Base-by-base conservation (phyloP, 2,797 vertebrate species). In the Hirundo rustica region DNA sequence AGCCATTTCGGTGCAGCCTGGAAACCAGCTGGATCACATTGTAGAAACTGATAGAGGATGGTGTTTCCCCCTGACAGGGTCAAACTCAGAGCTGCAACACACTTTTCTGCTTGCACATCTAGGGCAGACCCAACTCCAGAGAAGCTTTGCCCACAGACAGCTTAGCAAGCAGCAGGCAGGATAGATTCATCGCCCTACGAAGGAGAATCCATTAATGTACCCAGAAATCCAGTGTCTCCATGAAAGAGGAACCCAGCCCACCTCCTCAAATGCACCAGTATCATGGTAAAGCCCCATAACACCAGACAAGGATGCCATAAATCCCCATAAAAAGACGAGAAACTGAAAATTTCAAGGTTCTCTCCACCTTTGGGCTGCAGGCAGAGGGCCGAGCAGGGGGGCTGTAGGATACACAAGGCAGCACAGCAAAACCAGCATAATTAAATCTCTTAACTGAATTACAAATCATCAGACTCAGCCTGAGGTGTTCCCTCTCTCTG, bases 391-490 rank as follows among this genome's bases (percentile, higher is more conserved):
- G 8, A 42, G 79, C 34, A 38, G 77, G 42, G 53, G 38, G 61
- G 38, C 57, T 85, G 27, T 6, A 91, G 17, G 44, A 92, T 48
- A 77, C 47, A 84, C 53, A 68, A 84, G 51, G 51, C 47, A 86
- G 54, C 47, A 88, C n/a, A 91, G 85, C 1, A 5, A 95, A 82
- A 79, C 88, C 73, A 93, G 58, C n/a, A 23, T 65, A 94, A 95
- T 92, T 88, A 92, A 48, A 89, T 88, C 74, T 88, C 53, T 84
- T 73, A 86, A 94, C 70, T 48, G 54, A 94, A 90, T 85, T 71
- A 92, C 47, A 92, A 93, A 95, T 85, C 87, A 90, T 82, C 62
- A 90, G 55, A 55, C 40, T 72, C 61, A 70, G 77, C 55, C 90
- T 70, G 58, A 85, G 79, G 81, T 18, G 57, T 15, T 85, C 34